Conservation (phyloP, 2,797 vertebrate genomes). For the Oophaga sylvatica region DNA sequence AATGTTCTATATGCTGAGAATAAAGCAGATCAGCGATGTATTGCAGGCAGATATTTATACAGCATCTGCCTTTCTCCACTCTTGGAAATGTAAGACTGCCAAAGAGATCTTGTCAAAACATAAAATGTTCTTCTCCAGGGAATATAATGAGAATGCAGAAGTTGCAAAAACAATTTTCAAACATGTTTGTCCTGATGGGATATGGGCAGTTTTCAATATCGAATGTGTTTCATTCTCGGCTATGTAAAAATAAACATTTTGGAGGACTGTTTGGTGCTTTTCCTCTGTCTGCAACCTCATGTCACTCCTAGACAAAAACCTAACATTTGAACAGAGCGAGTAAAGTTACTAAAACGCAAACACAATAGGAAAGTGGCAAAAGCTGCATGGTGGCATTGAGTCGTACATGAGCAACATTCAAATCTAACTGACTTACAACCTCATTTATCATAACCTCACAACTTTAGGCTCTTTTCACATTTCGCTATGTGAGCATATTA, state of each 20-base stretch:
- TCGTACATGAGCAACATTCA: not conserved
- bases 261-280: conserved; percentile 28
- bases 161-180: conserved; percentile 39
- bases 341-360: not conserved
- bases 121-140: conserved; percentile 43
- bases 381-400: not conserved
- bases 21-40: conserved; percentile 19
- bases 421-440: not conserved
- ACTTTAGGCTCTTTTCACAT: too few relatives aligned
- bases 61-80: conserved; percentile 30
- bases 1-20: conserved; percentile 31
- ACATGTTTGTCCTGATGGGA: conserved; percentile 36
- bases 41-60: conserved; percentile 38
- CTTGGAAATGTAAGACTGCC: conserved; percentile 49
- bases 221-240: conserved; percentile 15
- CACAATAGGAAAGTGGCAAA: not conserved
- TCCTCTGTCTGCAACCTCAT: conserved; percentile 26
- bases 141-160: conserved; percentile 45
- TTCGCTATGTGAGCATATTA: too few relatives aligned
- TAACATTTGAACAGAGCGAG: not conserved
- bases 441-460: not conserved
- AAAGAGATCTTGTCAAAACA: conserved; percentile 52
- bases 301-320: not conserved
- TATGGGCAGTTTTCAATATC: conserved; percentile 40
- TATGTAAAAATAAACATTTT: conserved; percentile 45